Evolutionary conservation across 30 jellyfish, hydroid and myxozoan genomes (phyloP).

Genomic region (Clytia hemisphaerica): DNA sequence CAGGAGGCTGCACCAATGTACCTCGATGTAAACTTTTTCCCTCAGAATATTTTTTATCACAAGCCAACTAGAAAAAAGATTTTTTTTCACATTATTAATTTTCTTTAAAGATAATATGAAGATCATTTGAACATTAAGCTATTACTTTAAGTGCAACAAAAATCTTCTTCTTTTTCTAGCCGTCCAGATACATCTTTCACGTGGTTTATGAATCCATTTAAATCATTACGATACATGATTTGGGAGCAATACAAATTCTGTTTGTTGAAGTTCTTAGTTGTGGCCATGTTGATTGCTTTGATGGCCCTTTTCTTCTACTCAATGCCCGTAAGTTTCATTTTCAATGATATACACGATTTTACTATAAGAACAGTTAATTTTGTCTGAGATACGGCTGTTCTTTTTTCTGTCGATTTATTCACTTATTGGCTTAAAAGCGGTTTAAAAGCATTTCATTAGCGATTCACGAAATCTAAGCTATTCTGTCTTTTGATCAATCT

Average conservation of each 20-base stretch:
- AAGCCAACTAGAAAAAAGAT: too few species aligned
- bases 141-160: too few species aligned
- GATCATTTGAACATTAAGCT: too few species aligned
- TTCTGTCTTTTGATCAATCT: too few species aligned
- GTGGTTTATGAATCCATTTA: constrained; percentile 89
- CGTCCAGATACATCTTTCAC: constrained; percentile 93
- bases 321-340: constrained; percentile 65
- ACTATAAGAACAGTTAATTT: not conserved
- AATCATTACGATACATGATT: constrained; percentile 71
- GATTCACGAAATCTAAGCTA: too few species aligned
- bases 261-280: constrained; percentile 73
- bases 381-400: not conserved
- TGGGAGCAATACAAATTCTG: constrained; percentile 93
- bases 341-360: not conserved
- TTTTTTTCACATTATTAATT: too few species aligned
- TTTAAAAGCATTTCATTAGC: too few species aligned
- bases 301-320: constrained; percentile 83
- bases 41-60: too few species aligned
- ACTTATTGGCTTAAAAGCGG: too few species aligned
- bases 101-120: too few species aligned
- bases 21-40: too few species aligned
- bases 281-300: constrained; percentile 67
- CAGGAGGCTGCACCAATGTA: too few species aligned
- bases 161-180: constrained; percentile 19
- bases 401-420: not conserved